Conservation (phyloP, 2,888 invertebrate genomes). For the Dascillus cervinus region DNA sequence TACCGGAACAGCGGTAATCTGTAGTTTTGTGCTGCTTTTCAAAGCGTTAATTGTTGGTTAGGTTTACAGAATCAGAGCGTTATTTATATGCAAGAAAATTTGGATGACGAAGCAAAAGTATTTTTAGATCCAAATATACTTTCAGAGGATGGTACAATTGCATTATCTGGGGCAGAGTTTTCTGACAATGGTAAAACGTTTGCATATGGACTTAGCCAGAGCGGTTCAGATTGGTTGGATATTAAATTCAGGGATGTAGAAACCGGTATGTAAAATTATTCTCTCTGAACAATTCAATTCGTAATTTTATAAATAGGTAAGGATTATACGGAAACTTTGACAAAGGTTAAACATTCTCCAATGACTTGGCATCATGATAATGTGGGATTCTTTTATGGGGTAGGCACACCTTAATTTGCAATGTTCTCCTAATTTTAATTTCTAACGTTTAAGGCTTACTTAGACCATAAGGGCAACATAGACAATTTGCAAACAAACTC, state of each 20-base stretch:
- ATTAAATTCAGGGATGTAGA: conserved; percentile 74
- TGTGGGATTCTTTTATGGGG: conserved; percentile 89
- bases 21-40: background rate
- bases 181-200: conserved; percentile 84
- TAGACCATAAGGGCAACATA: conserved; percentile 70
- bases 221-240: conserved; percentile 95
- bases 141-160: conserved; percentile 85
- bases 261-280: conserved; percentile 50
- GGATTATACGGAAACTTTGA: conserved; percentile 82
- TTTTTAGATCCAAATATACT: conserved; percentile 94
- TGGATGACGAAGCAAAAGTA: conserved; percentile 68
- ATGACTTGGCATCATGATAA: conserved; percentile 95
- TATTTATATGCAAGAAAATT: conserved; percentile 72
- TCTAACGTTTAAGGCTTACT: conserved; percentile 64
- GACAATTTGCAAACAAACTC: conserved; percentile 88
- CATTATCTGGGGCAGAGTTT: conserved; percentile 67
- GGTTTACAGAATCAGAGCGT: conserved; percentile 98
- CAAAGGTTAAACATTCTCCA: conserved; percentile 85
- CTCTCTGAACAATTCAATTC: background rate
- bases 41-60: conserved; percentile 12
- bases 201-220: conserved; percentile 86
- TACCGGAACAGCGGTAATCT: conserved; percentile 67
- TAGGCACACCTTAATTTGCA: conserved; percentile 41
- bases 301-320: conserved; percentile 55
- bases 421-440: conserved; percentile 3